Evolutionary conservation across 2,113 vertebrate genomes (phyloP), one percentile per base, ranked within the genome.

Genomic region (Columba livia): DNA sequence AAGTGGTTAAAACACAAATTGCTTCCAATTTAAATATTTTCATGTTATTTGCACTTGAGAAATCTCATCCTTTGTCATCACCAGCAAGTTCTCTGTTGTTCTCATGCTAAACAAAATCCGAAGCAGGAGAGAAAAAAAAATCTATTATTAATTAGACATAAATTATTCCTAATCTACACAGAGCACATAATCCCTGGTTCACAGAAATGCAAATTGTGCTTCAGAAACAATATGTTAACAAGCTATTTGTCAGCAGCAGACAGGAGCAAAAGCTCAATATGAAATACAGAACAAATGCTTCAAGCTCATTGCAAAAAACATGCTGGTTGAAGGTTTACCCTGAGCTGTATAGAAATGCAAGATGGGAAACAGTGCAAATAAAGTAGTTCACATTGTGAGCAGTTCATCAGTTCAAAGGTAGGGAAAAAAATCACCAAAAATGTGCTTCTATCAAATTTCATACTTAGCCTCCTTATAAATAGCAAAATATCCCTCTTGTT

Each of bases 91-190:
- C 34, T 72, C 64, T 67, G 82, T 56, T 97, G 54, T 89, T 93
- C 84, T 97, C 24, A 90, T 95, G 85, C 90, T 96, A 95, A 96
- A 95, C 34, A 94, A 97, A 97, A 96, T 90, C 70, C 95, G 80
- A 88, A 50, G 72, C 36, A 84, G 58, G 65, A 95, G 78, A 88
- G 93, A 54, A 72, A 89, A 91, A 69, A 66, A 5, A 69, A 97
- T 98, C 69, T 96, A 97, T 97, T 97, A 98, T 98, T 98, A 97
- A 98, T 93, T 90, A 94, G 91, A 92, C 82, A 98, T 98, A 97
- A 98, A 98, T 98, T 98, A 98, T 98, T 98, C 92, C 96, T 97
- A 98, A 97, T 98, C 95, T 98, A 97, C 88, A 97, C 71, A 96
- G 51, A 95, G 79, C 70, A 28, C 66, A 90, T 98, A 98, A 98